These are phyloP conservation scores for Eucriotettix oculatus DNA, from an alignment of 2,888 invertebrate species.

Conservation along the genomic window DNA sequence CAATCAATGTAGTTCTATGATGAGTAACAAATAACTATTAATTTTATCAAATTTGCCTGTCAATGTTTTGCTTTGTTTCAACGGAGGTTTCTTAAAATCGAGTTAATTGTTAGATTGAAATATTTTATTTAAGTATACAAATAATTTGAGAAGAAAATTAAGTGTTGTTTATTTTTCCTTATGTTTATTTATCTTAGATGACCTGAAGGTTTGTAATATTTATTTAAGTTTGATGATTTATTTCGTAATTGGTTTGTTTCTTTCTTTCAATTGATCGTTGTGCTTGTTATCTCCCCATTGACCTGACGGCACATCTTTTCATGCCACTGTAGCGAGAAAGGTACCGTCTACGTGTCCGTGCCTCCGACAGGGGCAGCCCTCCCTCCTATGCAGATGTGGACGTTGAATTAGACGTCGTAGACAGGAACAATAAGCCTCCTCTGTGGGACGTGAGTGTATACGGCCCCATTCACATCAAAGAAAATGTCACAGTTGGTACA, in stretches of 20 bases:
- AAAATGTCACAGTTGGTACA: slow-evolving; percentile 98
- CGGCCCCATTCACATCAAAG: slow-evolving; percentile 95
- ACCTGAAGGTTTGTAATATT: slow-evolving; percentile 25
- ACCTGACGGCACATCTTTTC: slow-evolving; percentile 24
- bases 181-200: background rate
- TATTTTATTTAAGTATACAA: too few species aligned
- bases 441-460: slow-evolving; percentile 90
- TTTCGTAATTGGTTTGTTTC: slow-evolving; percentile 9
- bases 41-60: slow-evolving; percentile 1
- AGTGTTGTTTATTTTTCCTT: slow-evolving; percentile 10
- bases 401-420: slow-evolving; percentile 96
- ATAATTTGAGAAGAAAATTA: background rate
- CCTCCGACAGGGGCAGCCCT: slow-evolving; percentile 86
- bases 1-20: background rate
- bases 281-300: slow-evolving; percentile 13
- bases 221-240: slow-evolving; percentile 10
- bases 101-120: too few species aligned
- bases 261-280: slow-evolving; percentile 11
- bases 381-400: slow-evolving; percentile 89
- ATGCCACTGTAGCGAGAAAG: slow-evolving; percentile 71
- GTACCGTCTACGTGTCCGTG: slow-evolving; percentile 91
- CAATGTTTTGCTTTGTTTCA: too few species aligned
- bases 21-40: slow-evolving; percentile 1
- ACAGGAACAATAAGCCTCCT: slow-evolving; percentile 96
- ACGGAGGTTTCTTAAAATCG: too few species aligned